Evolutionary conservation across 2,888 invertebrate genomes (phyloP).

Genomic region (Chrysolina americana): DNA sequence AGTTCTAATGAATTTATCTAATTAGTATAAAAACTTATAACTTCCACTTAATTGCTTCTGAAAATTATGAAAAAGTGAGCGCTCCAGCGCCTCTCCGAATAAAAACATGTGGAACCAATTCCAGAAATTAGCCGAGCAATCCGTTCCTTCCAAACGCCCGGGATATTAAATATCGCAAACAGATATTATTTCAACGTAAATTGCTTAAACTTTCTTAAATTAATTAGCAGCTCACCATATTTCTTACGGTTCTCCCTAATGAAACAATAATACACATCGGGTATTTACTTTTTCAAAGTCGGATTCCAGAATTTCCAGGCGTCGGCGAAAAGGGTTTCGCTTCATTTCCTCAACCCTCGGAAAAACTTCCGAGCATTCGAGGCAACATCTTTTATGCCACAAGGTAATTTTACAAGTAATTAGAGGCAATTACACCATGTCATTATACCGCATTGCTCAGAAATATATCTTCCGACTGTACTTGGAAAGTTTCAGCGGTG

Average conservation of each 20-base stretch:
- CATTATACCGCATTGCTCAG: conserved; percentile 68
- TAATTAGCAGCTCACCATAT: conserved; percentile 67
- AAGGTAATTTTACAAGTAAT: conserved; percentile 73
- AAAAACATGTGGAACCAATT: conserved; percentile 56
- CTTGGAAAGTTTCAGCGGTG: conserved; percentile 60
- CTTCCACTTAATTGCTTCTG: neutral
- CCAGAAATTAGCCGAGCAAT: conserved; percentile 53
- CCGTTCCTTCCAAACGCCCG: conserved; percentile 49
- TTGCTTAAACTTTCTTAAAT: conserved; percentile 61
- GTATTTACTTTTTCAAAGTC: conserved; percentile 59
- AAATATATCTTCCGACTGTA: conserved; percentile 66
- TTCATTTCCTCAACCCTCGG: conserved; percentile 65
- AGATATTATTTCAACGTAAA: conserved; percentile 60
- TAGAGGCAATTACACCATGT: conserved; percentile 71
- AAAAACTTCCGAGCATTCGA: conserved; percentile 65
- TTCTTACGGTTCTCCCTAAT: conserved; percentile 66
- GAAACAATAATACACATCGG: conserved; percentile 68
- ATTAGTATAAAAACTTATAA: neutral
- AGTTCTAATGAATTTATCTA: no score
- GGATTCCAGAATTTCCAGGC: conserved; percentile 43
- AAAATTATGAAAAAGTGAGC: conserved; percentile 1
- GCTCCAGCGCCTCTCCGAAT: conserved; percentile 42
- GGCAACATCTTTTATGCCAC: conserved; percentile 70
- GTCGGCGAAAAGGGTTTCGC: conserved; percentile 59
- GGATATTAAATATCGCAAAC: conserved; percentile 59